phyloP scores from a whole-genome alignment of 2,113 vertebrate genomes.

The Anolis sagrei region DNA sequence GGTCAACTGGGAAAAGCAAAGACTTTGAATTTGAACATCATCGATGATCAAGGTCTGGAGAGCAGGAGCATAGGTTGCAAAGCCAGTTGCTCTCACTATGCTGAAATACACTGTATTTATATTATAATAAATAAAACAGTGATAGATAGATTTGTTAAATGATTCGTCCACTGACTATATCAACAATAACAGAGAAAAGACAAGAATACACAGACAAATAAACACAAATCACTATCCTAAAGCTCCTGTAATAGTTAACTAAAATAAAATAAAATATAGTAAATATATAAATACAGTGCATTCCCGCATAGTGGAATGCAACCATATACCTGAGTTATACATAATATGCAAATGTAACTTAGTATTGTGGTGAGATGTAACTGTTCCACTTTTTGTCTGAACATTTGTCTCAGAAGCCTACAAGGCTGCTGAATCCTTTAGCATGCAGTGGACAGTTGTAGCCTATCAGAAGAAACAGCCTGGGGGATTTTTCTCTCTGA shows the following conservation, averaged over 20 bases:
- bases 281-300: too few relatives aligned
- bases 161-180: too few relatives aligned
- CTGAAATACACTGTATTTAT: neutral
- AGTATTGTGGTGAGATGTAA: too few relatives aligned
- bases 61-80: too few relatives aligned
- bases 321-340: neutral
- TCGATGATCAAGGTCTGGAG: too few relatives aligned
- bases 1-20: neutral
- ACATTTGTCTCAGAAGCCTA: neutral
- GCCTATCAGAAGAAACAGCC: neutral
- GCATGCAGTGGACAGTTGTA: neutral
- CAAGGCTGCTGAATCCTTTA: neutral
- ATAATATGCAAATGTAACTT: neutral
- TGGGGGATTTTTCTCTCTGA: neutral
- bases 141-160: too few relatives aligned
- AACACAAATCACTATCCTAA: too few relatives aligned
- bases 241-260: too few relatives aligned
- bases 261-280: too few relatives aligned
- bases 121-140: neutral
- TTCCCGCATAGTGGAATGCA: neutral
- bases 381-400: neutral
- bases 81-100: neutral
- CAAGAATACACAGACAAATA: too few relatives aligned
- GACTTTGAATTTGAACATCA: neutral
- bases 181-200: too few relatives aligned